Evolutionary conservation across 2,888 invertebrate species (phyloP), one percentile per base, ranked within the genome.

Genomic region (Diarsia mendica): DNA sequence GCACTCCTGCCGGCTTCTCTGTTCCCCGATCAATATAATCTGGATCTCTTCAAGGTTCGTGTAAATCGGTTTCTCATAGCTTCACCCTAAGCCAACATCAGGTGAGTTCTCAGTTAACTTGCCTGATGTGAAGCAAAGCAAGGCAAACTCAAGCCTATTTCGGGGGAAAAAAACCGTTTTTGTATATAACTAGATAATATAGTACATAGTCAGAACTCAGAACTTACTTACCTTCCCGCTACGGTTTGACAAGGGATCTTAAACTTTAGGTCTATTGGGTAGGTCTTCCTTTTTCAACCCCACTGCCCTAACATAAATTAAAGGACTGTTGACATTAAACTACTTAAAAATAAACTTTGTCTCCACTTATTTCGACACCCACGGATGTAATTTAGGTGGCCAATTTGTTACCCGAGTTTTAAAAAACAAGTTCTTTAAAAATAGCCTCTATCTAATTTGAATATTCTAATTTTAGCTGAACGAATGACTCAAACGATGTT

Each of bases 381-480:
- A 66, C 83, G 66, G 39, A 78, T 75, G 49, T 63, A 64, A 64
- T 81, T 75, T 15, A 76, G 2, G 18, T 20, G 0, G 20, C 20
- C 55, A 64, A 58, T 64, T 82, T 49, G 13, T n/a, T 23, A 61
- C 6, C 18, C 0, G 44, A 55, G 28, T 75, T 53, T 81, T 48
- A 65, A 46, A 75, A 75, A 75, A 13, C 46, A 48, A 28, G 5
- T 53, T 15, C 18, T 3, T 44, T 66, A 15, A 46, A 75, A 82
- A 63, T 68, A 63, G 15, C 13, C 28, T 69, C 66, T 6, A 44
- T 60, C 33, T 53, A 18, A 67, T 70, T 85, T 81, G 33, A 67
- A 81, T 81, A 85, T 73, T 66, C 63, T 51, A 85, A 81, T 58
- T 68, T 80, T 20, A 75, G 39, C 23, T 53, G 67, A 80, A 63